Evolutionary conservation across 2,797 vertebrate genomes (phyloP), one percentile per base, ranked within the genome.

Genomic region (Bovichtus variegatus): DNA sequence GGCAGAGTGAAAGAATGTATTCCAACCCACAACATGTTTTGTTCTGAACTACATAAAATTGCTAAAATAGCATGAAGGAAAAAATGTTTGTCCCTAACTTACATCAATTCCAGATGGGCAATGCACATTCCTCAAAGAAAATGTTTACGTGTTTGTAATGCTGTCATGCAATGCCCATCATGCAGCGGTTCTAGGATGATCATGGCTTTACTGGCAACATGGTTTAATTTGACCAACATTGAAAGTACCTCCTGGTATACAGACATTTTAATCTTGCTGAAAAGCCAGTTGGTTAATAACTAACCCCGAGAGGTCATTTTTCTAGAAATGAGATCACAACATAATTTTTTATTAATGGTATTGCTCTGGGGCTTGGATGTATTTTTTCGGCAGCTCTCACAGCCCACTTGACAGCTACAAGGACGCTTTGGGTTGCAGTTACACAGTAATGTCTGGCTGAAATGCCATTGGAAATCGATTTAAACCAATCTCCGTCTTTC

Each of bases 71-170:
- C 57, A 65, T 71, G 54, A 80, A 77, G 19, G 36, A 69, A 58
- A 34, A 2, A 4, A 72, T 74, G 58, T 51, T 69, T 62, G 21
- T 63, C 61, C 40, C 0, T 40, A 38, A 74, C 16, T 41, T 67
- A 1, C 69, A 91, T 74, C 63, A 75, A 11, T 63, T 67, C 82
- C 83, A 86, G 64, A 83, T 86, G 81, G n/a, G 10, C 63, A 18
- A 0, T 3, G 15, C 0, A 46, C 8, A 65, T 71, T 58, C 47
- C n/a, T 44, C 29, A 51, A 38, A 64, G 36, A 40, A 60, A 59
- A 66, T 62, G 57, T 71, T 74, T 77, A 46, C 25, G 19, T 25
- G 51, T 51, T 57, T 66, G 29, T 16, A 38, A 18, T 18, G 47
- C 43, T 71, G 59, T 76, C 79, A 64, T 77, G 71, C 57, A 34